phyloP scores from a whole-genome alignment of 1,140 invertebrate species.

The Drosophila mojavensis region DNA sequence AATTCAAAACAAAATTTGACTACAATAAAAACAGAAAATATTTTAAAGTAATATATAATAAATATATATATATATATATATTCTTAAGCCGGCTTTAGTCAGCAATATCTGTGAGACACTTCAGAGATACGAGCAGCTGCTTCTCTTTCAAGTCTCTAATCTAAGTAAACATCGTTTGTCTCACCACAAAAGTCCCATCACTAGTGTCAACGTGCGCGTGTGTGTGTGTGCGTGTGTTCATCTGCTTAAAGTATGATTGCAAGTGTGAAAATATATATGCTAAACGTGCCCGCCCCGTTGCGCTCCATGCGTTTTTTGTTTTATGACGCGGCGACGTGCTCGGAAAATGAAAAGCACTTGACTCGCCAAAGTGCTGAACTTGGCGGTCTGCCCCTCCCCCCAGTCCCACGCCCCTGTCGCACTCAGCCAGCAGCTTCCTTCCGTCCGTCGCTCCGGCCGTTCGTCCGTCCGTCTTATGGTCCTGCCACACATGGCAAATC shows the following conservation, averaged over 20 bases:
- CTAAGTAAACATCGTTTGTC: neutral
- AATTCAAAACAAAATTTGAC: too few relatives aligned
- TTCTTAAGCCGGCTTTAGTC: too few relatives aligned
- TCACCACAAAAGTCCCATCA: constrained; percentile 32
- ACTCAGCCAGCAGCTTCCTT: neutral
- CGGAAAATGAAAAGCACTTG: constrained; percentile 80
- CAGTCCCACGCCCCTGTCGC: constrained; percentile 1
- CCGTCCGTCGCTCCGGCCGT: neutral
- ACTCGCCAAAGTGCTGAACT: constrained; percentile 77
- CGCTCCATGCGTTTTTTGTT: constrained; percentile 65
- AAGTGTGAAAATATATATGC: constrained; percentile 81
- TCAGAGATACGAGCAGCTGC: too few relatives aligned
- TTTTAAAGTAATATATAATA: neutral
- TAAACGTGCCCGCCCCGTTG: constrained; percentile 64
- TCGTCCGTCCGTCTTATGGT: constrained; percentile 5
- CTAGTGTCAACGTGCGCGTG: constrained; percentile 24
- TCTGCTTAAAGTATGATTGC: constrained; percentile 80
- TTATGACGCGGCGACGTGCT: constrained; percentile 79
- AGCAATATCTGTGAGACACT: too few relatives aligned
- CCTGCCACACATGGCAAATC: constrained; percentile 68
- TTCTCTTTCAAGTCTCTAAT: neutral
- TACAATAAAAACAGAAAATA: too few relatives aligned
- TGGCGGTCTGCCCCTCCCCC: constrained; percentile 49
- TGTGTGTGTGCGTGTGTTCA: constrained; percentile 34
- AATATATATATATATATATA: neutral